A percentile compares a stretch with the other conserved stretches of the same genome.
Evolutionary conservation across 1,140 invertebrate genomes (phyloP).

Genomic region (Oryctes rhinoceros): DNA sequence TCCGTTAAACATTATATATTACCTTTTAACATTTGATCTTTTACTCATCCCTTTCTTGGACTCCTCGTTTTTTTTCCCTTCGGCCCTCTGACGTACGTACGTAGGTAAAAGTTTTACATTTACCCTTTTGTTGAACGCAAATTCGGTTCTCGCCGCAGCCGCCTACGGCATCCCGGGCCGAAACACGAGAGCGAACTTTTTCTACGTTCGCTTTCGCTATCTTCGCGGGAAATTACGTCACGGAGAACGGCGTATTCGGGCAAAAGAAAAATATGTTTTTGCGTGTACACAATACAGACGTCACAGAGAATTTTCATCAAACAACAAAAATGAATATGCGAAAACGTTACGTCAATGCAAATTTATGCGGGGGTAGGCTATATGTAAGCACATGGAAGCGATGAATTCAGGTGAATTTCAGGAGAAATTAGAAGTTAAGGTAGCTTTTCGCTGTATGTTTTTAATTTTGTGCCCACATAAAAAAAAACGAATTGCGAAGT

Average conservation of each 20-base stretch:
- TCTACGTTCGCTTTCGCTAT: neutral
- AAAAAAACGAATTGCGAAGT: too few species aligned
- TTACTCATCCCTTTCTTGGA: too few species aligned
- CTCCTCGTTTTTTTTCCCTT: too few species aligned
- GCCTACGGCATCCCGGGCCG: conserved; percentile 1
- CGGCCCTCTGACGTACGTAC: too few species aligned
- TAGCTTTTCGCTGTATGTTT: too few species aligned
- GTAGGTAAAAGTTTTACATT: too few species aligned
- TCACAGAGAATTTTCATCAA: neutral
- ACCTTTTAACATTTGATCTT: too few species aligned
- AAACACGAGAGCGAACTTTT: neutral
- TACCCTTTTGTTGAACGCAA: neutral
- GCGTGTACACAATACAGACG: neutral
- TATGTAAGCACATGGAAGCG: neutral
- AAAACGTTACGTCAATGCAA: neutral
- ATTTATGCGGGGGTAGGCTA: neutral
- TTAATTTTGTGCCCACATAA: too few species aligned
- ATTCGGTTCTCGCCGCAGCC: neutral
- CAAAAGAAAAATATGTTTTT: neutral
- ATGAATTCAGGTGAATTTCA: neutral
- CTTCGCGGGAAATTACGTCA: conserved; percentile 17
- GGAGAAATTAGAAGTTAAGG: too few species aligned
- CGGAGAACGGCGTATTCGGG: neutral
- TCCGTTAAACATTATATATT: too few species aligned
- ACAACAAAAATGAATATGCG: conserved; percentile 16